A percentile compares a stretch with the other conserved stretches of the same genome.
Conservation (phyloP, 2,113 vertebrate genomes). For the Alosa alosa region DNA sequence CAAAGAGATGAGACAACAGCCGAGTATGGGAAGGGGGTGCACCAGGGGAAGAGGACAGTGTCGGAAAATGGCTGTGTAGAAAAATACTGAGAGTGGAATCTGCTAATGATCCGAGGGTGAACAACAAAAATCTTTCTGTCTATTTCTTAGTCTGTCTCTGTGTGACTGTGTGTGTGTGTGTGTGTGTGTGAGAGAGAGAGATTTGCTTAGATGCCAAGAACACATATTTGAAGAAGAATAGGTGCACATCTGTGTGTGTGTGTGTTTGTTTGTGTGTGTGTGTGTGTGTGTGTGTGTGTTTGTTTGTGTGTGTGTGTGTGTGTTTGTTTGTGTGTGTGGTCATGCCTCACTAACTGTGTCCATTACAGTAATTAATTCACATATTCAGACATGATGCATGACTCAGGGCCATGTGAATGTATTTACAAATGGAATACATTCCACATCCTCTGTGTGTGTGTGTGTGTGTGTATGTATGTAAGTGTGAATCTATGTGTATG, state of each 20-base stretch:
- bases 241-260: constrained; percentile 4
- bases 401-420: constrained; percentile 3
- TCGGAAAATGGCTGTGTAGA: constrained; percentile 42
- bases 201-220: not conserved
- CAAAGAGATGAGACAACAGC: constrained; percentile 48
- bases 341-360: not conserved
- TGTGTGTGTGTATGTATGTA: not conserved
- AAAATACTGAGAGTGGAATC: constrained; percentile 52
- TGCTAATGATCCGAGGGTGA: constrained; percentile 18
- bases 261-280: constrained; percentile 16
- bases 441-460: not conserved
- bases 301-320: constrained; percentile 15
- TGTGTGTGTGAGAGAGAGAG: constrained; percentile 23
- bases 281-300: constrained; percentile 16
- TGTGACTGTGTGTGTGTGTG: constrained; percentile 33
- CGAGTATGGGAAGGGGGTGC: constrained; percentile 40
- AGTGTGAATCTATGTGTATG: not conserved
- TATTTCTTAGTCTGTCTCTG: constrained; percentile 29
- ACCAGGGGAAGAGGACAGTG: constrained; percentile 41
- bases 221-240: no score
- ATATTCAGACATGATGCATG: not conserved
- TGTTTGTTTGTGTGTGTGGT: constrained; percentile 16
- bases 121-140: not conserved
- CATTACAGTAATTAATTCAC: not conserved
- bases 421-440: not conserved